phyloP scores from a whole-genome alignment of 2,888 invertebrate species.

The Euspilapteryx auroguttella region DNA sequence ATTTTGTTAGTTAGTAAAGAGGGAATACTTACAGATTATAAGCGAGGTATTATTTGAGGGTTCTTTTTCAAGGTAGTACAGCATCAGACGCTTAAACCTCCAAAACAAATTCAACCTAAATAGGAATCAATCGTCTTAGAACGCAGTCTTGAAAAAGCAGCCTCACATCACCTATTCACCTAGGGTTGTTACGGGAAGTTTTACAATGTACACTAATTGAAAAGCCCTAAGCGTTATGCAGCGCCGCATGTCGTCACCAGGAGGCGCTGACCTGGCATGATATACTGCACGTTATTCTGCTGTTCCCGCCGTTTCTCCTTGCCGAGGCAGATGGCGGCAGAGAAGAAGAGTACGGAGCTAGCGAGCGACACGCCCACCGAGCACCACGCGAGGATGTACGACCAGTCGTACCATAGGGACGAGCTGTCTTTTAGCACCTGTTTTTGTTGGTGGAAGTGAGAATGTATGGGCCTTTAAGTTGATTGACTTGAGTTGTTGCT shows the following conservation, averaged over 20 bases:
- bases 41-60: too few relatives aligned
- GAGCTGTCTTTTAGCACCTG: constrained; percentile 76
- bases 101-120: too few relatives aligned
- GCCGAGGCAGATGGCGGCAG: constrained; percentile 76
- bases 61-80: too few relatives aligned
- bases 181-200: too few relatives aligned
- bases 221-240: too few relatives aligned
- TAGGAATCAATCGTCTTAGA: too few relatives aligned
- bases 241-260: constrained; percentile 19
- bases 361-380: constrained; percentile 76
- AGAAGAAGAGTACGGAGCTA: constrained; percentile 77
- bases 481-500: too few relatives aligned
- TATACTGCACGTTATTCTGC: constrained; percentile 82
- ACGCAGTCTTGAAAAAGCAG: too few relatives aligned
- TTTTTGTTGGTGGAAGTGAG: constrained; percentile 9
- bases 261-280: constrained; percentile 87
- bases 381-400: constrained; percentile 83
- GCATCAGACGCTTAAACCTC: too few relatives aligned
- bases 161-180: too few relatives aligned
- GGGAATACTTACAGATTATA: constrained; percentile 27
- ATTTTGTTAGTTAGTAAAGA: constrained; percentile 44
- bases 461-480: too few relatives aligned
- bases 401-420: constrained; percentile 80
- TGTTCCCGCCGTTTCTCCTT: constrained; percentile 75
- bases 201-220: too few relatives aligned